These are phyloP conservation scores for Chrysomela aeneicollis DNA, from an alignment of 2,888 invertebrate genomes.

Conservation along the genomic window DNA sequence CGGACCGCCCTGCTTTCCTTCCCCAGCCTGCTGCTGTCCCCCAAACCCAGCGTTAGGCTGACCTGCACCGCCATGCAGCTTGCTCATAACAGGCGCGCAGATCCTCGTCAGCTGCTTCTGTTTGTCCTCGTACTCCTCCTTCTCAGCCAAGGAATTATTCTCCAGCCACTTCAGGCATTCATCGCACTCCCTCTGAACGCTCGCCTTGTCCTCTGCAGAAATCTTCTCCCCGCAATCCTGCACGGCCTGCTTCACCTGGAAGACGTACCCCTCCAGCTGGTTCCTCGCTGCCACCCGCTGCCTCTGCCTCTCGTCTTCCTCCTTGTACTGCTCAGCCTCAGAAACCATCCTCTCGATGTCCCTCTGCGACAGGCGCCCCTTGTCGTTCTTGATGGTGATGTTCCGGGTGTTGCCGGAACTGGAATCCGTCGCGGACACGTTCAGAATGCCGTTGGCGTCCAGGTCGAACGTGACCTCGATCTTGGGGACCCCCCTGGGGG, in stretches of 20 bases:
- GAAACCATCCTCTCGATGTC: conserved; percentile 83
- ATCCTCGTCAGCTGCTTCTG: conserved; percentile 62
- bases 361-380: conserved; percentile 79
- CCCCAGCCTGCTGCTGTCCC: conserved; percentile 29
- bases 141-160: conserved; percentile 70
- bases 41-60: conserved; percentile 37
- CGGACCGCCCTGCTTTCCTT: conserved; percentile 27
- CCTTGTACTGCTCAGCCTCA: conserved; percentile 77
- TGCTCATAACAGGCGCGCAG: conserved; percentile 69
- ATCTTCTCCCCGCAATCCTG: conserved; percentile 71
- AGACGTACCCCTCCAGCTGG: conserved; percentile 74
- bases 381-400: conserved; percentile 85
- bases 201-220: conserved; percentile 70
- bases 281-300: conserved; percentile 75
- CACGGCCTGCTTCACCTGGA: conserved; percentile 73
- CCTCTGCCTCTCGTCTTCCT: conserved; percentile 75
- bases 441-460: conserved; percentile 77
- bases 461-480: conserved; percentile 77
- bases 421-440: conserved; percentile 67
- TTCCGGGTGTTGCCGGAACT: conserved; percentile 73
- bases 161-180: conserved; percentile 74
- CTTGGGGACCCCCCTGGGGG: conserved; percentile 74
- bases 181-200: conserved; percentile 64
- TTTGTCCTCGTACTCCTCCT: conserved; percentile 72
- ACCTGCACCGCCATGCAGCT: conserved; percentile 55